A percentile compares a stretch with the other conserved stretches of the same genome.
Conservation (phyloP, 2,113 vertebrate genomes). For the Campylomormyrus numenius region DNA sequence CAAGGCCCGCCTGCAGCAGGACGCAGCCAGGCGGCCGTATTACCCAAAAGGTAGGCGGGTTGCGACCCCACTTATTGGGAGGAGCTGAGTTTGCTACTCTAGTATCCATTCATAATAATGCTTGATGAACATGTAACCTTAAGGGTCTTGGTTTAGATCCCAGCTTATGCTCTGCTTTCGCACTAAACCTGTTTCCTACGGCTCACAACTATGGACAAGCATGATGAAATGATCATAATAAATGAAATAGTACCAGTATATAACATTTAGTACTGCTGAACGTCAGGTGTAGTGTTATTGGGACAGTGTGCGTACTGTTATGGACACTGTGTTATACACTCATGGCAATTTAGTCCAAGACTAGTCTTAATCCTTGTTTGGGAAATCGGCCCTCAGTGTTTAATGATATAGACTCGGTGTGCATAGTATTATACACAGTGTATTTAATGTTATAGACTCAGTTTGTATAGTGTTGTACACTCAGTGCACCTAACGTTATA, state of each 20-base stretch:
- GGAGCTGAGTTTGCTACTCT: not conserved
- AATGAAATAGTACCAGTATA: not conserved
- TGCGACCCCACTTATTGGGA: not conserved
- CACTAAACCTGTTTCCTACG: not conserved
- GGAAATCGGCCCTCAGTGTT: not conserved
- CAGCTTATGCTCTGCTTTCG: not conserved
- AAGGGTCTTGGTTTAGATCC: not conserved
- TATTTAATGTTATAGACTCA: not conserved
- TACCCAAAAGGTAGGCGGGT: slow-evolving; percentile 87
- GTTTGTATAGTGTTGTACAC: not conserved
- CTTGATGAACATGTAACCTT: not conserved
- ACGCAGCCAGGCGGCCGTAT: slow-evolving; percentile 88
- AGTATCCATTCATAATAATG: not conserved
- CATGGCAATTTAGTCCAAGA: no score
- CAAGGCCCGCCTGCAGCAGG: slow-evolving; percentile 79
- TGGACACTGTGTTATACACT: not conserved
- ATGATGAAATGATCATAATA: not conserved
- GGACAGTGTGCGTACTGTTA: not conserved
- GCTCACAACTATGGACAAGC: not conserved
- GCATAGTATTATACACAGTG: no score
- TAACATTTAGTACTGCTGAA: not conserved
- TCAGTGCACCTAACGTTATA: not conserved
- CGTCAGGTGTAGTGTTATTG: not conserved
- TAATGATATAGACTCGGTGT: not conserved
- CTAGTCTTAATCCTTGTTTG: no score